Evolutionary conservation across 2,113 vertebrate genomes (phyloP).

Genomic region (Aphyosemion australe): DNA sequence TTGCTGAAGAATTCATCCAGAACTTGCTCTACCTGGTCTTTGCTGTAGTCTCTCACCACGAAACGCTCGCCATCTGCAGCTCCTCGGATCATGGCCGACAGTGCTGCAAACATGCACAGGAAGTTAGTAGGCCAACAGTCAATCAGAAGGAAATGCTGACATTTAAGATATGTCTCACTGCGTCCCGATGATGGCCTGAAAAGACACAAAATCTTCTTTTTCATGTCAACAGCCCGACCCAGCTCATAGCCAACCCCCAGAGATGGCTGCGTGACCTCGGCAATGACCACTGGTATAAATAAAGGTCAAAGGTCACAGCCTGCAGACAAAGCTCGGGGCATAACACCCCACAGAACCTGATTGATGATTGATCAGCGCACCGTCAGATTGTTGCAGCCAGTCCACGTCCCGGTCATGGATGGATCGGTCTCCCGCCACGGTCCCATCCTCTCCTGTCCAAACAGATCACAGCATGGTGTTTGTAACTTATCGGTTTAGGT

Average conservation of each 20-base stretch:
- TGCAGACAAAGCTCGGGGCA: background rate
- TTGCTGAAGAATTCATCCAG: constrained; percentile 53
- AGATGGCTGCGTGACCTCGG: constrained; percentile 67
- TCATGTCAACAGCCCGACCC: constrained; percentile 47
- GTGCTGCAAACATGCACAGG: constrained; percentile 31
- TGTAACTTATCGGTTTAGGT: too few relatives aligned
- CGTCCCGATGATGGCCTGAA: constrained; percentile 59
- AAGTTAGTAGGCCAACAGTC: background rate
- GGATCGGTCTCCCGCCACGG: background rate
- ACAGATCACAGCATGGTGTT: too few relatives aligned
- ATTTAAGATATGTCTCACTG: constrained; percentile 45
- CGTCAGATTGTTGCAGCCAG: constrained; percentile 53
- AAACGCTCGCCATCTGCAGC: constrained; percentile 24
- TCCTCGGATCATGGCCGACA: constrained; percentile 71
- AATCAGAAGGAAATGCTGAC: background rate
- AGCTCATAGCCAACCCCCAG: constrained; percentile 70
- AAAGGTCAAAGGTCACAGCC: constrained; percentile 10
- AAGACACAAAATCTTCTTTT: constrained; percentile 60
- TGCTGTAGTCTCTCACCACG: constrained; percentile 51
- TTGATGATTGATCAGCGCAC: constrained; percentile 15
- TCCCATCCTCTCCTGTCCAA: constrained; percentile 54
- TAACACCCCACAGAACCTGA: background rate
- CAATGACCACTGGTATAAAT: constrained; percentile 50
- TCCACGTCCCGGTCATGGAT: constrained; percentile 63
- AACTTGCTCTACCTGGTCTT: constrained; percentile 47